Percentiles rank a stretch among this genome's conserved stretches.
phyloP scores from a whole-genome alignment of 2,888 invertebrate species.

The Ctena decussata region DNA sequence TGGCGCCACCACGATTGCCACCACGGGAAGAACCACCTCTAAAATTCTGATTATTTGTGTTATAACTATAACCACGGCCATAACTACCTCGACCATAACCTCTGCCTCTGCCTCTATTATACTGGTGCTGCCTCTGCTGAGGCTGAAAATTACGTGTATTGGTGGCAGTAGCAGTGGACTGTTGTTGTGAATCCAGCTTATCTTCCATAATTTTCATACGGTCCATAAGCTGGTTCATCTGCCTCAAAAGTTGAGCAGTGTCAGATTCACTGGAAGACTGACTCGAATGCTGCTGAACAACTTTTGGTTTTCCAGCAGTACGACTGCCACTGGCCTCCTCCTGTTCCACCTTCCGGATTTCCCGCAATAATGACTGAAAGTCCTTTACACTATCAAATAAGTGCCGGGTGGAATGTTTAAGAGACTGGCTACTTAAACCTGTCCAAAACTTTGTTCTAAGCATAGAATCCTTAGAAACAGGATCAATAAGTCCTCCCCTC shows the following conservation, averaged over 20 bases:
- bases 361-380: conserved; percentile 20
- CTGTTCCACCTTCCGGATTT: conserved; percentile 26
- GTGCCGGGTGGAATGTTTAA: conserved; percentile 16
- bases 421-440: not conserved
- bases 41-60: not conserved
- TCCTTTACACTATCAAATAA: conserved; percentile 10
- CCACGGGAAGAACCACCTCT: not conserved
- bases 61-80: not conserved
- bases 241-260: not conserved
- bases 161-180: not conserved
- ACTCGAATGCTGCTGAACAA: not conserved
- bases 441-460: conserved; percentile 35
- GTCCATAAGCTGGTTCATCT: not conserved
- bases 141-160: not conserved
- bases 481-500: conserved; percentile 6
- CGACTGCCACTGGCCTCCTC: not conserved
- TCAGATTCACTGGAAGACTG: not conserved
- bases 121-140: not conserved
- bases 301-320: not conserved
- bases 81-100: not conserved
- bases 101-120: not conserved
- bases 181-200: not conserved
- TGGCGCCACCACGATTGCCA: no score
- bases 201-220: not conserved
- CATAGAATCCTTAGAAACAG: conserved; percentile 7